Base-by-base conservation (phyloP, 2,113 vertebrate species). In the Ornithorhynchus anatinus region DNA sequence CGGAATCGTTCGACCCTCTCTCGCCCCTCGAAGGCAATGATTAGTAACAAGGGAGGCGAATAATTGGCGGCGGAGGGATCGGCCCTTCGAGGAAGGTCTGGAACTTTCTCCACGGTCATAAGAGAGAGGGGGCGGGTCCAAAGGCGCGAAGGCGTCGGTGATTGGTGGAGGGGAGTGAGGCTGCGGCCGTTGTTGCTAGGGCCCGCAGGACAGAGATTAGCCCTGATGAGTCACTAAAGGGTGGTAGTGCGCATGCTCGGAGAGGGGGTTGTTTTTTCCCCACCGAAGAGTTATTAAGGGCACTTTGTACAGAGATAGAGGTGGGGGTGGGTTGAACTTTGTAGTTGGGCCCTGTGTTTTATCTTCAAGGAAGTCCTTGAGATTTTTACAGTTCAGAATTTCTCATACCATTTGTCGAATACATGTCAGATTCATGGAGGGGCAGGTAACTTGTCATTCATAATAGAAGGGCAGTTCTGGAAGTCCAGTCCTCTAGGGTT, bases 131-230 rank as follows among this genome's bases (percentile, higher is more conserved):
- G 3, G 20, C 3, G 25, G 40, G 7, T 20, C 8, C 9, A 0
- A 47, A 68, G 45, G 48, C 29, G 19, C 0, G 19, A 54, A 6
- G 61, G 43, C 0, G 17, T 38, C 43, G 66, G 76, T 90, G 89
- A 94, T 92, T 94, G 92, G 93, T 48, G 16, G 22, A 44, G 13
- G 29, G 42, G 74, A 63, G n/a, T n/a, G n/a, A n/a, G n/a, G n/a
- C n/a, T n/a, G 80, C 88, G 77, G 89, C 63, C 33, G 61, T 66
- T 93, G 93, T 94, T 93, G 91, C 93, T 87, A 72, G 5, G 91
- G 88, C 12, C 67, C 36, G 1, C 6, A 3, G 29, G 40, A 14
- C 1, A 0, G 29, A 47, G 12, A 56, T 85, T 61, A 75, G 84
- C 42, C n/a, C 80, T 13, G 4, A 13, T 6, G 1, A 44, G 0